Base-by-base conservation (phyloP, 2,113 vertebrate genomes). In the Apteryx owenii region DNA sequence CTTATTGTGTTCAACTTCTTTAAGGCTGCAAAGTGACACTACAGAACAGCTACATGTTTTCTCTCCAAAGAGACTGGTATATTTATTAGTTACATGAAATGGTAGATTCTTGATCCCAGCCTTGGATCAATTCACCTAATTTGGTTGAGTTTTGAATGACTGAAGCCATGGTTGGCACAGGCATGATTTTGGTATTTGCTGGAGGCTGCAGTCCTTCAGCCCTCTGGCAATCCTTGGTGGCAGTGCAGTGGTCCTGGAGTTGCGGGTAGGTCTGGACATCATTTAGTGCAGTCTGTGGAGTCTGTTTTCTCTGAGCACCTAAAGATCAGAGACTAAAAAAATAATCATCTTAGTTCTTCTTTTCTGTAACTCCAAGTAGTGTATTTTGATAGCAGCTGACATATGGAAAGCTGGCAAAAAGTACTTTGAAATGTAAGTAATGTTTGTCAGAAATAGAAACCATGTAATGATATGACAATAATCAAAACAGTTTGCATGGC, bases 361-460 rank as follows among this genome's bases (percentile, higher is more conserved):
- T 66, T 44, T 12, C 14, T 25, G 36, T 73, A 81, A 60, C 10
- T 81, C 10, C 21, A 42, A 93, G 72, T 13, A 83, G 36, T 73
- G 10, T 36, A n/a, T 94, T 95, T 94, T 66, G 68, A 80, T 88
- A 94, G 60, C 42, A 91, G 70, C 33, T 96, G 71, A 85, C 91
- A 94, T 94, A 91, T 82, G 89, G 81, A 95, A 94, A 88, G n/a
- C 64, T 90, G 44, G 15, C 40, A 60, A 72, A 85, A 54, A 94
- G 9, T 71, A 50, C 22, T 81, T 90, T 71, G 69, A 90, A 91
- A 93, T 61, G 17, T 71, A 94, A 95, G 71, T 64, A 70, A 89
- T 29, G 11, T 68, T 91, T 84, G 51, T 90, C 88, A 91, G 68
- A 91, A 96, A 93, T 64, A 95, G 87, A 95, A 95, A 51, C 12